Conservation (phyloP, 2,797 vertebrate species). For the Taeniopygia guttata region DNA sequence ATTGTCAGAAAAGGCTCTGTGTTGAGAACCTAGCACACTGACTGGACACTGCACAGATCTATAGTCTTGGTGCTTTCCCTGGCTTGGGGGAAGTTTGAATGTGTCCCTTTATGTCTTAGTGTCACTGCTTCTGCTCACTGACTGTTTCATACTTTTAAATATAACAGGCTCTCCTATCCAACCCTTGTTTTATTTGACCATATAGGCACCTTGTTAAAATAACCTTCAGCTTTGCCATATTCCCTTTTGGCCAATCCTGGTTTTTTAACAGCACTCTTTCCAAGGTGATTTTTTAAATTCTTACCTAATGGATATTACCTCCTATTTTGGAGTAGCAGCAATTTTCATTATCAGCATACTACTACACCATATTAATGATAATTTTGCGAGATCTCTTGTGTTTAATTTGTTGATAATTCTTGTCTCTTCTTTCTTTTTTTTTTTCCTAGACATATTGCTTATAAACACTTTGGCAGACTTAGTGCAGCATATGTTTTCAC, state of each 20-base stretch:
- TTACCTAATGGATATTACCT: not conserved
- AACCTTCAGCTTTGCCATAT: not conserved
- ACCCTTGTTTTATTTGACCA: not conserved
- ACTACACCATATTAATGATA: not conserved
- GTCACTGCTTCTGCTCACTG: not conserved
- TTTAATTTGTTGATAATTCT: not conserved
- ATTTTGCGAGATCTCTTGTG: not conserved
- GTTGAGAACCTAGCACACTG: not conserved
- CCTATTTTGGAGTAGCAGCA: not conserved
- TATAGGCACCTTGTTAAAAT: not conserved
- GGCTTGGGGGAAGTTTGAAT: not conserved
- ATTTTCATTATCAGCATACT: not conserved
- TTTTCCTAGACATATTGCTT: not conserved
- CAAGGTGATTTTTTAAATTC: not conserved
- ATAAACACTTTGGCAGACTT: conserved; percentile 42
- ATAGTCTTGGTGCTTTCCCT: not conserved
- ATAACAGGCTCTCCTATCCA: not conserved
- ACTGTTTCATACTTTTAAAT: not conserved
- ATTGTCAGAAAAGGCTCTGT: not conserved
- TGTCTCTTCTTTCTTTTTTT: not conserved
- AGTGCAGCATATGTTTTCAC: conserved; percentile 37
- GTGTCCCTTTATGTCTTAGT: not conserved
- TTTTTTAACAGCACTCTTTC: not conserved
- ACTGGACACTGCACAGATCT: not conserved
- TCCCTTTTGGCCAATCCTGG: not conserved